Evolutionary conservation across 2,888 invertebrate species (phyloP).

Genomic region (Lacanobia oleracea): DNA sequence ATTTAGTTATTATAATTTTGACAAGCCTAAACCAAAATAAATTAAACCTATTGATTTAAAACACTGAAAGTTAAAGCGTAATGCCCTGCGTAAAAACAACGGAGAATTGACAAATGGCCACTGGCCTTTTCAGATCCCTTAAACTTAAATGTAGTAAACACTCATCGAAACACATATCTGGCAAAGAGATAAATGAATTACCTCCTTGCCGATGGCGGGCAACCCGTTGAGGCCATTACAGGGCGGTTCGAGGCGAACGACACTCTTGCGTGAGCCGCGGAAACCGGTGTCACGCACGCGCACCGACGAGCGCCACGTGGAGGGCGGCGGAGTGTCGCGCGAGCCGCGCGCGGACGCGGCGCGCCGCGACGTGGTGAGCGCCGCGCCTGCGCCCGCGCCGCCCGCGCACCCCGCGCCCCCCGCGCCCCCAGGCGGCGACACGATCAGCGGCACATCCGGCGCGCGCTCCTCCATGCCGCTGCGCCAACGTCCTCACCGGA

Average conservation of each 20-base stretch:
- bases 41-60: background rate
- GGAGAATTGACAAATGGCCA: background rate
- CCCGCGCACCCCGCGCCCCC: conserved; percentile 62
- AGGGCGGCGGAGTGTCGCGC: conserved; percentile 83
- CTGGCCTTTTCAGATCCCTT: conserved; percentile 9
- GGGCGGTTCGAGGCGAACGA: conserved; percentile 92
- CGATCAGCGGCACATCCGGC: conserved; percentile 88
- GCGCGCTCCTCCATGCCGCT: conserved; percentile 91
- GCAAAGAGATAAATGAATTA: conserved; percentile 84
- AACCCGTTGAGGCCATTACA: conserved; percentile 92
- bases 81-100: background rate
- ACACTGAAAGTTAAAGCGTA: conserved; percentile 5
- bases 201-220: conserved; percentile 91
- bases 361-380: conserved; percentile 85
- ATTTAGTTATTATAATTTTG: conserved; percentile 9
- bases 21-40: background rate
- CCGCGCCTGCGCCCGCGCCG: conserved; percentile 75
- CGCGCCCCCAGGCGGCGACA: conserved; percentile 81
- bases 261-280: conserved; percentile 91
- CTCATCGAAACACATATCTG: conserved; percentile 66
- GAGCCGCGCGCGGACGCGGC: conserved; percentile 84
- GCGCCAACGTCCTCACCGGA: conserved; percentile 90
- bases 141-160: conserved; percentile 30
- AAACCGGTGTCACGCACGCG: conserved; percentile 92
- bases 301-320: conserved; percentile 92